A percentile compares a stretch with the other conserved stretches of the same genome.
Evolutionary conservation across 2,797 vertebrate species (phyloP).

Genomic region (Rhinatrema bivittatum): DNA sequence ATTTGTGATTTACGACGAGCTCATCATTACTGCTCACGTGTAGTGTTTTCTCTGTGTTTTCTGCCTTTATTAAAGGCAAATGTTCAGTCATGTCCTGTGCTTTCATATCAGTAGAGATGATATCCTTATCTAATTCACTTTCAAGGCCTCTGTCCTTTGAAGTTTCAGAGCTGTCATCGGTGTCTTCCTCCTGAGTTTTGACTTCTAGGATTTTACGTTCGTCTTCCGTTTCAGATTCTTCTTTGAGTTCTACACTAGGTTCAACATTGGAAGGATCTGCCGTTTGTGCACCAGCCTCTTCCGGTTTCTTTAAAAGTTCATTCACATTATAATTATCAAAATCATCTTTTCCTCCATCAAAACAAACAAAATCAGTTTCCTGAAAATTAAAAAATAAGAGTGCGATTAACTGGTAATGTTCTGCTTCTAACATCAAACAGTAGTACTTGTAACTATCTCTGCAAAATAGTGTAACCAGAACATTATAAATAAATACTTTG

Average conservation of each 20-base stretch:
- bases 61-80: slow-evolving; percentile 15
- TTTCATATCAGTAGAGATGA: not conserved
- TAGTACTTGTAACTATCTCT: not conserved
- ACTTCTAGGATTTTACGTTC: not conserved
- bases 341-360: slow-evolving; percentile 75
- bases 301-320: slow-evolving; percentile 57
- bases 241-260: slow-evolving; percentile 1
- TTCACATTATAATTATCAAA: slow-evolving; percentile 83
- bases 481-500: too few relatives aligned
- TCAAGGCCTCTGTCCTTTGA: slow-evolving; percentile 6
- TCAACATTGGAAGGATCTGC: slow-evolving; percentile 1
- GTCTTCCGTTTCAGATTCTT: not conserved
- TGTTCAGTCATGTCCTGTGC: not conserved
- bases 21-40: not conserved
- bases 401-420: not conserved
- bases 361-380: slow-evolving; percentile 97
- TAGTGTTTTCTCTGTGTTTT: slow-evolving; percentile 12
- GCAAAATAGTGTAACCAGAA: too few relatives aligned
- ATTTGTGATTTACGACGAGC: slow-evolving; percentile 1
- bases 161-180: not conserved
- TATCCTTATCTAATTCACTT: not conserved
- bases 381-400: slow-evolving; percentile 42
- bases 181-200: slow-evolving; percentile 1
- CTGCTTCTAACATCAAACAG: not conserved
- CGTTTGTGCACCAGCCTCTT: slow-evolving; percentile 8